These are phyloP conservation scores for Rattus norvegicus DNA, from an alignment of 2,113 vertebrate species.

Conservation along the genomic window DNA sequence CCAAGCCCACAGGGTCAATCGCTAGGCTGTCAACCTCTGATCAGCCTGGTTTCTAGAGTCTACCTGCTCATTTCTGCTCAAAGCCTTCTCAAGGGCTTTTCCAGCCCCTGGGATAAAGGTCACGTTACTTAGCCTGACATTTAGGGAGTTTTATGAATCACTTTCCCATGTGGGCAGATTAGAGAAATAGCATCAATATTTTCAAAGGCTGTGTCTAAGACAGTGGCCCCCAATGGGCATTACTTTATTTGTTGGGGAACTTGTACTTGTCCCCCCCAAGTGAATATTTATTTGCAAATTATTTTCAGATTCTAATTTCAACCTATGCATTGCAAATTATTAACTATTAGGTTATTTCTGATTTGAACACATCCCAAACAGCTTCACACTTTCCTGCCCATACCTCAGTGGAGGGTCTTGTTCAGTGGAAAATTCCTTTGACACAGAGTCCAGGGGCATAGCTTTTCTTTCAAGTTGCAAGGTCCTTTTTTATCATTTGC, in stretches of 20 bases:
- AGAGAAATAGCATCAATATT: background rate
- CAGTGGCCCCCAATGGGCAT: background rate
- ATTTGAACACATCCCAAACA: conserved; percentile 3
- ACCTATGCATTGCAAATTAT: background rate
- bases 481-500: background rate
- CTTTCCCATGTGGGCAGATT: background rate
- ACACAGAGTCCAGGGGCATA: background rate
- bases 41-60: background rate
- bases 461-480: background rate
- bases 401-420: background rate
- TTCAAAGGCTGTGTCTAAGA: background rate
- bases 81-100: conserved; percentile 31
- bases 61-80: background rate
- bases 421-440: background rate
- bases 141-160: background rate
- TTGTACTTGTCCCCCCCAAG: too few relatives aligned
- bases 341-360: background rate
- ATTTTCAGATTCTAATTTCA: background rate
- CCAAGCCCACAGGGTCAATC: background rate
- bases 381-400: background rate
- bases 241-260: background rate
- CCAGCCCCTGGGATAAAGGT: background rate
- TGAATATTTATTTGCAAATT: background rate
- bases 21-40: background rate
- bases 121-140: background rate